Conservation (phyloP, 2,888 invertebrate species). For the Coremacera marginata region DNA sequence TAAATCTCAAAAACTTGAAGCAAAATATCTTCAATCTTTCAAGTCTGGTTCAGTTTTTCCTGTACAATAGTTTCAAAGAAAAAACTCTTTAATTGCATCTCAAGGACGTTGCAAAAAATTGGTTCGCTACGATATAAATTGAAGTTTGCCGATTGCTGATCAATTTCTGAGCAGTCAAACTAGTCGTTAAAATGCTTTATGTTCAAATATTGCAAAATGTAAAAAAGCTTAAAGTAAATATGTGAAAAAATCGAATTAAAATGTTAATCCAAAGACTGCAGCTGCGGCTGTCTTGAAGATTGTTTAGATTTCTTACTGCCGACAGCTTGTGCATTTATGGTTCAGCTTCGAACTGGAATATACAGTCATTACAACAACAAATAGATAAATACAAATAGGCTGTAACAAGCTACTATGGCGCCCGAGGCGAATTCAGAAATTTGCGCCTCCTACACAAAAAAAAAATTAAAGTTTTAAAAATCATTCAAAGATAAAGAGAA, state of each 20-base stretch:
- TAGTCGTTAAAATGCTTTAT: constrained; percentile 7
- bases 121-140: neutral
- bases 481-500: too few species aligned
- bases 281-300: neutral
- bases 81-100: neutral
- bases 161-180: constrained; percentile 9
- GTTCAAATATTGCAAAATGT: neutral
- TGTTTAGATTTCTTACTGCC: neutral
- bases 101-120: constrained; percentile 5
- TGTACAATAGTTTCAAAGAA: neutral
- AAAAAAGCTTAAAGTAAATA: neutral
- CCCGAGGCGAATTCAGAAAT: too few species aligned
- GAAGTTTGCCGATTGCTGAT: neutral
- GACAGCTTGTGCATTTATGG: neutral
- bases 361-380: neutral
- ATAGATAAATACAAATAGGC: neutral
- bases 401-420: too few species aligned
- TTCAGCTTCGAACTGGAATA: neutral
- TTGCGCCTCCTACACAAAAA: too few species aligned
- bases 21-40: too few species aligned
- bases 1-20: too few species aligned
- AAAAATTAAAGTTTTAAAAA: too few species aligned
- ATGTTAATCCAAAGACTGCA: constrained; percentile 1
- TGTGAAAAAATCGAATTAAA: constrained; percentile 6
- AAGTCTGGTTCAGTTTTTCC: neutral